Evolutionary conservation across 37 sponge, comb jelly and placozoan species (phyloP).

Genomic region (Chondrilla cf. caribensis): DNA sequence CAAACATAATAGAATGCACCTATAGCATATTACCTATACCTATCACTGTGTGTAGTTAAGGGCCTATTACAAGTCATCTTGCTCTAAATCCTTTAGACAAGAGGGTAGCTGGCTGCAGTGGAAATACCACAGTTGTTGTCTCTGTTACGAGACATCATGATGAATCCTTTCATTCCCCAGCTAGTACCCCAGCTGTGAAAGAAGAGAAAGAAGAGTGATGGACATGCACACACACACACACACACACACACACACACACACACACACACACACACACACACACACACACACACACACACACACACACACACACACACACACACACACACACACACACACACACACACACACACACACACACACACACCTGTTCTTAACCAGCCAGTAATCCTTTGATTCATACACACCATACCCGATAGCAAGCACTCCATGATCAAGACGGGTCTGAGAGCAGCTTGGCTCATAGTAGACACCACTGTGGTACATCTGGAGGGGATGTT

Average conservation of each 20-base stretch:
- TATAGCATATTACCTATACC: too few species aligned
- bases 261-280: background rate
- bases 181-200: conserved; percentile 42
- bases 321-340: conserved; percentile 15
- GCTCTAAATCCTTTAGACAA: too few species aligned
- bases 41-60: too few species aligned
- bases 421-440: conserved; percentile 92
- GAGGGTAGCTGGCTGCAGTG: conserved; percentile 35
- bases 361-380: conserved; percentile 86
- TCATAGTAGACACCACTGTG: conserved; percentile 82
- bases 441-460: conserved; percentile 61
- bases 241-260: conserved; percentile 20
- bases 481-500: conserved; percentile 48
- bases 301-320: conserved; percentile 20
- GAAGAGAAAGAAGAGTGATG: background rate
- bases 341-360: conserved; percentile 19
- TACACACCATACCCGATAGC: conserved; percentile 84
- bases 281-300: background rate
- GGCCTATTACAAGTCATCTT: too few species aligned
- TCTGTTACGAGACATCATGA: conserved; percentile 55
- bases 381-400: conserved; percentile 59
- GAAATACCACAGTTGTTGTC: conserved; percentile 67
- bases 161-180: conserved; percentile 57
- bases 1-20: too few species aligned
- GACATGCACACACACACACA: conserved; percentile 18